Base-by-base conservation (phyloP, 2,113 vertebrate genomes). In the Peromyscus maniculatus region DNA sequence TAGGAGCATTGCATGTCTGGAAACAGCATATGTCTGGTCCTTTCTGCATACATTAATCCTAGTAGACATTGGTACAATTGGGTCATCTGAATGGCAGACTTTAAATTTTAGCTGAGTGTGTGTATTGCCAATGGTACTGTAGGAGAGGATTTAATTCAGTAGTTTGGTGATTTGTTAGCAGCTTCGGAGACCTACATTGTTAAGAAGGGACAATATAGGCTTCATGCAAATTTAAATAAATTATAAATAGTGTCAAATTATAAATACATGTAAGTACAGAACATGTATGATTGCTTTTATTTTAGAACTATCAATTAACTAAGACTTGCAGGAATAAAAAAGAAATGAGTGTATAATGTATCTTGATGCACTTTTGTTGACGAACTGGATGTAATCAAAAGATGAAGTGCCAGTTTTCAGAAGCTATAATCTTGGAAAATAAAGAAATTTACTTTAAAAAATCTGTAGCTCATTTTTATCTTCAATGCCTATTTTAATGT, bases 361-460 rank as follows among this genome's bases (percentile, higher is more conserved):
- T 77, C 5, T 95, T 2, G 0, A 7, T 75, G 19, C 71, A 13
- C 46, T 91, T 91, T 87, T 90, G 80, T 92, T 79, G 75, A 97
- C 39, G 43, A 66, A 64, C 3, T 92, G 26, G 5, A 22, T 87
- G 36, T 55, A 86, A 71, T 84, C n/a, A 80, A 92, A 97, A 19
- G 71, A 88, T 92, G 12, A 71, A 84, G 62, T 80, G 26, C 13
- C 88, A 15, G 11, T 71, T 96, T 96, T 87, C 69, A 95, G 22
- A 96, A 75, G 49, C 4, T 77, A 8, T 83, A 97, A 92, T n/a
- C 33, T 79, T 39, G 15, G 28, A 5, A 43, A 55, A 78, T 96
- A 72, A 91, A 97, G 52, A 66, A 72, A 69, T 57, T 96, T 93
- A 55, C 16, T 91, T 93, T 83, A 49, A 92, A n/a, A n/a, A 46